Evolutionary conservation across 2,888 invertebrate genomes (phyloP).

Genomic region (Heliconius ismenius): DNA sequence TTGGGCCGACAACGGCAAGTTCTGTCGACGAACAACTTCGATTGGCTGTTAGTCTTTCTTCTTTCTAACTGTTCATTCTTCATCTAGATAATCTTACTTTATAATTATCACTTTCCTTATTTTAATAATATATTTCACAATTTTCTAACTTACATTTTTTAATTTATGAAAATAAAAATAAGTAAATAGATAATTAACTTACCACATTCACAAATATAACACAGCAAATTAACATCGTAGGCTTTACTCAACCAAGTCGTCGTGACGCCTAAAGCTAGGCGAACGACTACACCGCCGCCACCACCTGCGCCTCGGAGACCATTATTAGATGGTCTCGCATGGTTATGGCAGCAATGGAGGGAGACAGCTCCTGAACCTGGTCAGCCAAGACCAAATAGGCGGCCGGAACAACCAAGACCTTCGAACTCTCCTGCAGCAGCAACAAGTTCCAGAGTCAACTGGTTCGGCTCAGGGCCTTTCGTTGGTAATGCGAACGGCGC

Average conservation of each 20-base stretch:
- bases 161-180: background rate
- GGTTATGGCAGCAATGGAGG: conserved; percentile 83
- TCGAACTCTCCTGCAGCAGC: conserved; percentile 58
- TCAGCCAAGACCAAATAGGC: conserved; percentile 55
- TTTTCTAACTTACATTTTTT: conserved; percentile 6
- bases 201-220: conserved; percentile 9
- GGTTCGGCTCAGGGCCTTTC: conserved; percentile 79
- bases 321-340: conserved; percentile 79
- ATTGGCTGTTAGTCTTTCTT: conserved; percentile 77
- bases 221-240: conserved; percentile 70
- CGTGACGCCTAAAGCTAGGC: conserved; percentile 77
- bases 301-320: conserved; percentile 77
- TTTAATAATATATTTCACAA: background rate
- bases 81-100: background rate
- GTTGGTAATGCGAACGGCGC: conserved; percentile 64
- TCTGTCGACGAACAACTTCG: conserved; percentile 82
- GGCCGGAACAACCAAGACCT: conserved; percentile 59
- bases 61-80: conserved; percentile 34
- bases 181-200: background rate
- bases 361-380: conserved; percentile 74
- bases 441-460: conserved; percentile 66
- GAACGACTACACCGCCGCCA: conserved; percentile 68
- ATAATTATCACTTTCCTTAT: background rate
- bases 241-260: conserved; percentile 82
- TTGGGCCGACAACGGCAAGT: conserved; percentile 86